These are phyloP conservation scores for Coracopsis vasa DNA, from an alignment of 2,113 vertebrate genomes.

Conservation along the genomic window DNA sequence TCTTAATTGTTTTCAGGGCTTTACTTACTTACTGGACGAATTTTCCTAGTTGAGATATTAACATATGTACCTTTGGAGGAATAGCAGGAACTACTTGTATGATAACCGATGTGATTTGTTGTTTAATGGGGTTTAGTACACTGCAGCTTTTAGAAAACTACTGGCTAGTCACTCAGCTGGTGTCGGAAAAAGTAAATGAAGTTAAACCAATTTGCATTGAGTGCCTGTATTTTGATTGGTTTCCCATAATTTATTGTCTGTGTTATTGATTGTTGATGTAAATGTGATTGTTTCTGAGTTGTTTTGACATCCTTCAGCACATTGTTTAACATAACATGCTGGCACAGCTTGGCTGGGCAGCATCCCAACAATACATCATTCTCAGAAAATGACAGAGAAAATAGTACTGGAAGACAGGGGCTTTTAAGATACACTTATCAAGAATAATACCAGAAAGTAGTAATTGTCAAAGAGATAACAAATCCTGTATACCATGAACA, in stretches of 20 bases:
- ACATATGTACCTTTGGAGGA: background rate
- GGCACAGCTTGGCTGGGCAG: slow-evolving; percentile 13
- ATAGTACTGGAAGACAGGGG: background rate
- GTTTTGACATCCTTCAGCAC: slow-evolving; percentile 43
- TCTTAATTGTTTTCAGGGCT: background rate
- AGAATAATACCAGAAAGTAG: background rate
- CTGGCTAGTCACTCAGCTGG: background rate
- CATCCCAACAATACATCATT: slow-evolving; percentile 12
- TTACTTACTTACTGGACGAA: background rate
- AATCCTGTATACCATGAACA: background rate
- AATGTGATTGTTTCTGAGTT: slow-evolving; percentile 6
- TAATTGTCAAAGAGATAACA: background rate
- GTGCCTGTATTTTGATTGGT: background rate
- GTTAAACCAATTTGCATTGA: background rate
- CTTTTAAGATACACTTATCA: background rate
- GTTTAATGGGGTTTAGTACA: background rate
- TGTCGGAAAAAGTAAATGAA: background rate
- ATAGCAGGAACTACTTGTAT: background rate
- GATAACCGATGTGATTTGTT: background rate
- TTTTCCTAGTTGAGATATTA: background rate
- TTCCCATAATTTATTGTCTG: background rate
- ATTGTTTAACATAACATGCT: slow-evolving; percentile 15
- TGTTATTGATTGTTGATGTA: slow-evolving; percentile 49
- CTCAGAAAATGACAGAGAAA: slow-evolving; percentile 18
- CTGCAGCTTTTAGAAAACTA: background rate